Evolutionary conservation across 2,888 invertebrate species (phyloP).

Genomic region (Drosophila ezoana): DNA sequence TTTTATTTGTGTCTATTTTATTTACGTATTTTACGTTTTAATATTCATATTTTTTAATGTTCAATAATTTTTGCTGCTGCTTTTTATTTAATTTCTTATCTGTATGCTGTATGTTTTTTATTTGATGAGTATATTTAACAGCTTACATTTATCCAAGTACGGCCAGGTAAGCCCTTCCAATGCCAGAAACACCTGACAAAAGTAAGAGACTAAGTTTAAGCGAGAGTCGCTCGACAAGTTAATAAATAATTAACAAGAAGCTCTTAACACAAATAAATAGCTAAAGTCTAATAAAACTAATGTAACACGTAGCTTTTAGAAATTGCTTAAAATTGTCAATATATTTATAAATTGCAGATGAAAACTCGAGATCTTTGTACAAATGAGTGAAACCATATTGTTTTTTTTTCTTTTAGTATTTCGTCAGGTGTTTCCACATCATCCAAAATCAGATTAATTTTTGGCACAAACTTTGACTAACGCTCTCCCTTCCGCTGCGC

Average conservation of each 20-base stretch:
- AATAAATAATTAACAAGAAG: neutral
- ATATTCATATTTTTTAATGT: neutral
- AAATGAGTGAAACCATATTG: slow-evolving; percentile 57
- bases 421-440: slow-evolving; percentile 34
- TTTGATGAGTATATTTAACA: slow-evolving; percentile 51
- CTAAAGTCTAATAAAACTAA: neutral
- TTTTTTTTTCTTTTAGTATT: slow-evolving; percentile 3
- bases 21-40: slow-evolving; percentile 23
- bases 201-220: neutral
- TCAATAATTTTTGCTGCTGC: slow-evolving; percentile 5
- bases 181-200: slow-evolving; percentile 33
- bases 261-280: neutral
- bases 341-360: slow-evolving; percentile 16
- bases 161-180: slow-evolving; percentile 18
- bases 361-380: slow-evolving; percentile 42
- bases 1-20: neutral
- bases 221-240: slow-evolving; percentile 10
- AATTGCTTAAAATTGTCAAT: slow-evolving; percentile 14
- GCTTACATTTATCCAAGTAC: slow-evolving; percentile 34
- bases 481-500: slow-evolving; percentile 28
- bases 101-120: slow-evolving; percentile 3
- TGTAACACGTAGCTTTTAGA: slow-evolving; percentile 10
- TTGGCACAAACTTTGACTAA: slow-evolving; percentile 69
- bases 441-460: slow-evolving; percentile 28
- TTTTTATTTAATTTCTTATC: slow-evolving; percentile 4